These are phyloP conservation scores for Tinea pellionella DNA, from an alignment of 2,888 invertebrate genomes.

Conservation along the genomic window DNA sequence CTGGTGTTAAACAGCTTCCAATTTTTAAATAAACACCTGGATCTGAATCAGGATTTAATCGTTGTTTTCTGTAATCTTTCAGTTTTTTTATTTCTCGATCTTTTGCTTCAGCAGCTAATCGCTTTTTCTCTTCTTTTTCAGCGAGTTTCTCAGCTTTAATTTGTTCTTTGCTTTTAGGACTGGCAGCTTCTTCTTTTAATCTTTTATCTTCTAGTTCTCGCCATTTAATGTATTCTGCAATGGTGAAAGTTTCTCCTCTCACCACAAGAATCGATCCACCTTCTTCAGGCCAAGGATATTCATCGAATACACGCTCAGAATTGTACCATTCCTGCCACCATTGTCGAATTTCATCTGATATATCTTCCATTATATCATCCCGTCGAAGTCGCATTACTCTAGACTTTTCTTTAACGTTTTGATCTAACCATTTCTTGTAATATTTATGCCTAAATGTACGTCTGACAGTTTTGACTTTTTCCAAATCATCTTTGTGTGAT, in stretches of 20 bases:
- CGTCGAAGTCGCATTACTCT: constrained; percentile 58
- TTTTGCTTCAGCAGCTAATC: constrained; percentile 39
- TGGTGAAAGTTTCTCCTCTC: constrained; percentile 69
- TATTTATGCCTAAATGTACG: constrained; percentile 52
- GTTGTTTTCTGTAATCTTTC: constrained; percentile 54
- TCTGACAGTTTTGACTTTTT: constrained; percentile 53
- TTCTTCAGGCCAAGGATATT: constrained; percentile 76
- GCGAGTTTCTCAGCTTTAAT: constrained; percentile 52
- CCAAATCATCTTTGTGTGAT: constrained; percentile 52
- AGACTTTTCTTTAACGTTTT: constrained; percentile 57
- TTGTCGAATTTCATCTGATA: constrained; percentile 78
- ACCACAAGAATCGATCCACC: constrained; percentile 76
- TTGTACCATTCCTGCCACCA: constrained; percentile 79
- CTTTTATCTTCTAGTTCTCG: constrained; percentile 38
- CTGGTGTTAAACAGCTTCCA: constrained; percentile 29
- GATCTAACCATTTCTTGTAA: constrained; percentile 50
- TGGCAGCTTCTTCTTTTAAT: constrained; percentile 40
- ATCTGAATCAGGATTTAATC: constrained; percentile 53
- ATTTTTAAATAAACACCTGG: constrained; percentile 46
- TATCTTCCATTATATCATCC: constrained; percentile 77
- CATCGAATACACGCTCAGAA: constrained; percentile 71
- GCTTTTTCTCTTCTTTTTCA: constrained; percentile 47
- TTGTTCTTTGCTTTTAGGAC: constrained; percentile 49
- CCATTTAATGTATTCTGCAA: constrained; percentile 68
- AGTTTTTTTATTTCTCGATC: constrained; percentile 42